Conservation (phyloP, 2,113 vertebrate species). For the Turdus rufiventris region DNA sequence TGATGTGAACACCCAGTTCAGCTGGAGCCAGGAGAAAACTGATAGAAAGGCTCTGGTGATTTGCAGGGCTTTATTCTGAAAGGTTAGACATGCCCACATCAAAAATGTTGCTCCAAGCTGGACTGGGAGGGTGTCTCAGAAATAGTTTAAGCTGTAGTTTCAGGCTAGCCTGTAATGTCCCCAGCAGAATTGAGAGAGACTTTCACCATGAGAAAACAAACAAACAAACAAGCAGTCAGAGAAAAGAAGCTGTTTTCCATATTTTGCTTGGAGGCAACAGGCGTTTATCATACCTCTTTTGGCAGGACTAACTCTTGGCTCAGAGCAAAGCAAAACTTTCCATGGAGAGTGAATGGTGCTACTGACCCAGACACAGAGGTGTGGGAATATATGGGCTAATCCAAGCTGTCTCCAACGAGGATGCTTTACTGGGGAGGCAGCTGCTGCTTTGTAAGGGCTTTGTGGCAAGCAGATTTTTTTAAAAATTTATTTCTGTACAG, state of each 20-base stretch:
- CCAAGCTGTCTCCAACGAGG: conserved; percentile 35
- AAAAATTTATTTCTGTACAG: background rate
- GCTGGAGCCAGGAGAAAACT: background rate
- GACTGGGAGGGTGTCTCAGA: background rate
- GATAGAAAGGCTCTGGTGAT: background rate
- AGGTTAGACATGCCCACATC: background rate
- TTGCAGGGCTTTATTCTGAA: background rate
- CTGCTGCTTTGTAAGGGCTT: conserved; percentile 1
- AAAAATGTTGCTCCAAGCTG: background rate
- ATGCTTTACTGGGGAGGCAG: conserved; percentile 4
- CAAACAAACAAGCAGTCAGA: conserved; percentile 38
- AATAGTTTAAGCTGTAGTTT: background rate
- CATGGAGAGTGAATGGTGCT: conserved; percentile 49
- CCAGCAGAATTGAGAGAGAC: background rate
- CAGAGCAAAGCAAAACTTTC: conserved; percentile 48
- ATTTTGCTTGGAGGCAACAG: conserved; percentile 54
- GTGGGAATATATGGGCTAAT: conserved; percentile 51
- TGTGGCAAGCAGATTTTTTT: background rate
- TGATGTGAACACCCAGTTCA: background rate
- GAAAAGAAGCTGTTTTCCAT: conserved; percentile 39
- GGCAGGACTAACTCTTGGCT: conserved; percentile 39
- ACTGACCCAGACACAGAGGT: conserved; percentile 51
- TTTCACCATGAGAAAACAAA: conserved; percentile 48
- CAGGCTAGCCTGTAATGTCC: background rate
- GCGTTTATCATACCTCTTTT: conserved; percentile 50